Base-by-base conservation (phyloP, 2,888 invertebrate species). In the Leptothorax acervorum region DNA sequence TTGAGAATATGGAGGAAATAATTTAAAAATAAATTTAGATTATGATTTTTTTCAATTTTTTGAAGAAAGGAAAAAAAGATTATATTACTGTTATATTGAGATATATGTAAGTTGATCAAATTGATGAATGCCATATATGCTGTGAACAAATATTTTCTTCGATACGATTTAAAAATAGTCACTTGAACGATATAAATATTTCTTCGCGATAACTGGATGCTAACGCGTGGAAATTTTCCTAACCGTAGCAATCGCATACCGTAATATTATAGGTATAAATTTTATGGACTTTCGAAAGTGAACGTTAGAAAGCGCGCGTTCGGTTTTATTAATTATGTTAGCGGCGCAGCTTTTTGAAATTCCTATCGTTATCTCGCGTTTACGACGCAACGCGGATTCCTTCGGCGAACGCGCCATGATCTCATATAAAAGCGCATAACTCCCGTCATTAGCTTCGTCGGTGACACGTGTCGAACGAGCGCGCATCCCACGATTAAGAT, bases 261-360 rank as follows among this genome's bases (percentile, higher is more conserved):
- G 11, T 11, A 18, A 45, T 45, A 45, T 18, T 45, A 45, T 18
- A 66, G 6, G 8, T 15, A 28, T 23, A 28, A 45, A 45, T 66
- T 45, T 45, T 45, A 31, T 9, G 11, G 9, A 28, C 68, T 28
- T 48, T 48, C 68, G 48, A 68, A 48, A 68, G 68, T 68, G 11
- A 68, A 31, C 68, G 28, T 68, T 68, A 68, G 68, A 68, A 51
- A 70, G 31, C 70, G 31, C 70, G 31, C 70, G n/a, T n/a, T 51
- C n/a, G 31, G 31, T 51, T 70, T 70, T 70, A 70, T 70, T 51
- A 70, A 70, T 70, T 51, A 70, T 66, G 4, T 11, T 48, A 48
- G 23, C 4, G 2, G 18, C 39, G 28, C 4, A 2, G 48, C 5
- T 70, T 51, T 70, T 70, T 70, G n/a, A 70, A 71, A 55, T 73